These are phyloP conservation scores for Chrysomallon squamiferum DNA, from an alignment of 1,140 invertebrate species.

Conservation along the genomic window DNA sequence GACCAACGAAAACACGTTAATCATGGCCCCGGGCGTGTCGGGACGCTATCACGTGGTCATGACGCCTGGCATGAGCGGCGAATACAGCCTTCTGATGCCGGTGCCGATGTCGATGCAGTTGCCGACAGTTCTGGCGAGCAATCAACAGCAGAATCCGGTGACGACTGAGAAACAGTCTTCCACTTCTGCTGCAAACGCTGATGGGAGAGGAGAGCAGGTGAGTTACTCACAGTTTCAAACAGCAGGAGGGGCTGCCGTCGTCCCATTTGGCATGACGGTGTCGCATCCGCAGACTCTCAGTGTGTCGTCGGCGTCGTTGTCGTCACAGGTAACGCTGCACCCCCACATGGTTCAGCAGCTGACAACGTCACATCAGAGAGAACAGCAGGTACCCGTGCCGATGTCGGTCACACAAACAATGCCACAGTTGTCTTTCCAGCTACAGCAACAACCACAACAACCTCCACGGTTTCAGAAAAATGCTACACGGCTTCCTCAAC, in stretches of 20 bases:
- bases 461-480: background rate
- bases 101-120: conserved; percentile 2
- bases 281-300: background rate
- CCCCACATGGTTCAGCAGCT: background rate
- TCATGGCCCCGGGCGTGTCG: background rate
- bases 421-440: background rate
- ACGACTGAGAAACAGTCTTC: too few species aligned
- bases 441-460: background rate
- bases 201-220: too few species aligned
- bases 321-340: background rate
- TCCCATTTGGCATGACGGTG: background rate
- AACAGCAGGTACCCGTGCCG: too few species aligned
- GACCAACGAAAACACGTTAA: background rate
- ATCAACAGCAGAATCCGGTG: too few species aligned
- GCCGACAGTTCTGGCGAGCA: background rate
- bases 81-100: conserved; percentile 1
- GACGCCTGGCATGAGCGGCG: background rate
- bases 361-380: too few species aligned
- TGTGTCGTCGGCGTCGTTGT: background rate
- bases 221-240: background rate
- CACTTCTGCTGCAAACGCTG: too few species aligned
- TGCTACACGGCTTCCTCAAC: too few species aligned
- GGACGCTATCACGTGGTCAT: background rate
- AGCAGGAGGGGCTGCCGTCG: background rate
- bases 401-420: background rate